phyloP scores from a whole-genome alignment of 2,113 vertebrate genomes.

The Osmerus mordax region DNA sequence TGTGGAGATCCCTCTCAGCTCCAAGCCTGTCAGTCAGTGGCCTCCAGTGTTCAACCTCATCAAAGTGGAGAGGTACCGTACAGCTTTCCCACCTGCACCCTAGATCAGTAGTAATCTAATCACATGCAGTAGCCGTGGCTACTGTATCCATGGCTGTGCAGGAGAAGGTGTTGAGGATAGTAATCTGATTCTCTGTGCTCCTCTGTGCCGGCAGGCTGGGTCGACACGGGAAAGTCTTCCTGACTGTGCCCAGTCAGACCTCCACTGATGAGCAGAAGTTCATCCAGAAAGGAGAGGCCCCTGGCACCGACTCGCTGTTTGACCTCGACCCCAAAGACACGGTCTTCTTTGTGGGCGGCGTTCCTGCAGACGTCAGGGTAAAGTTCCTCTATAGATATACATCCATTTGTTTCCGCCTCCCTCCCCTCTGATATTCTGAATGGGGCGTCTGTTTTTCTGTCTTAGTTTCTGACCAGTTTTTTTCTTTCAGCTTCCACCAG shows the following conservation, averaged over 20 bases:
- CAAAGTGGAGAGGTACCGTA: constrained; percentile 88
- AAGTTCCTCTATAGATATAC: constrained; percentile 6
- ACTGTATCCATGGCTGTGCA: neutral
- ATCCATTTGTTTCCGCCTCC: neutral
- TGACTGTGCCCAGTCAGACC: constrained; percentile 88
- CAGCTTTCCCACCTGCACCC: neutral
- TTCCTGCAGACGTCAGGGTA: constrained; percentile 83
- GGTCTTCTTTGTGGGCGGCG: constrained; percentile 92
- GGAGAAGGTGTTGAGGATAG: neutral
- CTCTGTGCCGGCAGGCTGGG: constrained; percentile 75
- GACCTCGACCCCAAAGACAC: constrained; percentile 82
- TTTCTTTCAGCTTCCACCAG: constrained; percentile 80
- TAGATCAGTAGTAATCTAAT: no score
- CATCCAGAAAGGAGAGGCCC: constrained; percentile 88
- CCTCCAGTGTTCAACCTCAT: constrained; percentile 91
- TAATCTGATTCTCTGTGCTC: constrained; percentile 4
- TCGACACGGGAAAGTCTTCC: constrained; percentile 88
- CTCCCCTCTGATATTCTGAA: neutral
- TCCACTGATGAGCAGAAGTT: constrained; percentile 93
- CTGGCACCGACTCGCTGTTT: constrained; percentile 83
- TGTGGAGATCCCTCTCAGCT: constrained; percentile 89
- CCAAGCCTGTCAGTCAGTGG: constrained; percentile 94
- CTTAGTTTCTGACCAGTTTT: neutral
- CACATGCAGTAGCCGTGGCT: neutral
- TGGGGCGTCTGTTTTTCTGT: neutral